Conservation (phyloP, 2,797 vertebrate species). For the Enteromius thamalakanensis region DNA sequence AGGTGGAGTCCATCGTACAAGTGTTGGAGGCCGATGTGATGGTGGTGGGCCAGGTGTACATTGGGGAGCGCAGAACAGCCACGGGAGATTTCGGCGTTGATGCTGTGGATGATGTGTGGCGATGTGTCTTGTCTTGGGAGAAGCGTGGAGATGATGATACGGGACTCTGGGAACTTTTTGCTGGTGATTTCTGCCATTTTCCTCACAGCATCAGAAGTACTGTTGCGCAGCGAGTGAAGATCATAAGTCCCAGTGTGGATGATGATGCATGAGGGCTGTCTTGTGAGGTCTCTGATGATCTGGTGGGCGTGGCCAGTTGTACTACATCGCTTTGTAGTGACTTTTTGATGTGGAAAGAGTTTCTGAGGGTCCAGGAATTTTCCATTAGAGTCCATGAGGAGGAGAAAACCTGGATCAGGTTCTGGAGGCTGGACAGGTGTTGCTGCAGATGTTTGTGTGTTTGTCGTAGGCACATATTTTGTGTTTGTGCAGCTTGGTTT, state of each 20-base stretch:
- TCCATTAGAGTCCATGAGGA: slow-evolving; percentile 11
- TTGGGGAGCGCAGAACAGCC: background rate
- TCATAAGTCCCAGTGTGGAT: background rate
- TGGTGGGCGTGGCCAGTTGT: background rate
- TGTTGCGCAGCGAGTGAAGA: background rate
- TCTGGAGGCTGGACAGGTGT: background rate
- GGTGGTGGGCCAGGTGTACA: background rate
- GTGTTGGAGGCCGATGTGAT: background rate
- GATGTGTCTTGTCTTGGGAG: background rate
- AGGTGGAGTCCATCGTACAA: background rate
- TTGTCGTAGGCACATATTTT: background rate
- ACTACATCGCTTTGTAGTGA: no score
- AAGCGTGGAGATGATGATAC: background rate
- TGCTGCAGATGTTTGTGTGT: slow-evolving; percentile 22
- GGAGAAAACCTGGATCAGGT: background rate
- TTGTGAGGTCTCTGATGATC: background rate
- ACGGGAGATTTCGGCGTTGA: background rate
- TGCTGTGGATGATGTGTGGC: background rate
- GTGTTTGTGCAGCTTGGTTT: slow-evolving; percentile 8
- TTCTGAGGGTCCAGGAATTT: slow-evolving; percentile 11
- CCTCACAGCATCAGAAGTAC: background rate
- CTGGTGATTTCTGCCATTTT: no score
- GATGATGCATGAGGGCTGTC: background rate
- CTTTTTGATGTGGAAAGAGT: background rate
- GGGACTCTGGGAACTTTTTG: background rate